Conservation (phyloP, 2,113 vertebrate genomes). For the Hippocampus guttulatus region DNA sequence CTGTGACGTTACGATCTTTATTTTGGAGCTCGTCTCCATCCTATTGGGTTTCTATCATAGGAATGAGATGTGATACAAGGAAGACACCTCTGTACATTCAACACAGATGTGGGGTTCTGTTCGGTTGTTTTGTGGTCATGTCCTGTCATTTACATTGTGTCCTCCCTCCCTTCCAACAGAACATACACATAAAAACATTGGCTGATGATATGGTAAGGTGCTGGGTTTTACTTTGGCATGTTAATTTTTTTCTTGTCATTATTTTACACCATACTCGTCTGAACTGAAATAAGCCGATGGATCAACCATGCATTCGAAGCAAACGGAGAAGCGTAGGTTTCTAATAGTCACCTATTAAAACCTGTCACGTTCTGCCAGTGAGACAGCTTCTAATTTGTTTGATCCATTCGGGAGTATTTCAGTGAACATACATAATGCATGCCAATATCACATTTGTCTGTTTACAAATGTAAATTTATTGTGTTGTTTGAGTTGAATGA, state of each 20-base stretch:
- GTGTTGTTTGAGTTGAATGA: background rate
- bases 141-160: constrained; percentile 71
- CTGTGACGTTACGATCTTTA: background rate
- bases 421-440: constrained; percentile 16
- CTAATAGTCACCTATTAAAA: background rate
- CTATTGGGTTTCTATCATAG: background rate
- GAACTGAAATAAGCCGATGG: constrained; percentile 54
- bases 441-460: constrained; percentile 24
- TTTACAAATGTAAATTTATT: background rate
- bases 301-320: constrained; percentile 46
- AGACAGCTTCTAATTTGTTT: constrained; percentile 29
- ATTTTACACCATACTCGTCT: constrained; percentile 27
- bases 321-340: background rate
- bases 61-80: constrained; percentile 4
- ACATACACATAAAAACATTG: constrained; percentile 99
- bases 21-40: background rate
- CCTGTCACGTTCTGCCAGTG: background rate
- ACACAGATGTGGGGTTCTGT: constrained; percentile 19
- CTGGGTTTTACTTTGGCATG: constrained; percentile 62
- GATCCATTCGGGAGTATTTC: constrained; percentile 56
- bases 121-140: constrained; percentile 49
- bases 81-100: constrained; percentile 9
- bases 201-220: constrained; percentile 99
- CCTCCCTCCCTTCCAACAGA: constrained; percentile 85
- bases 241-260: constrained; percentile 31